Conservation (phyloP, 2,888 invertebrate genomes). For the Eulithis testata region DNA sequence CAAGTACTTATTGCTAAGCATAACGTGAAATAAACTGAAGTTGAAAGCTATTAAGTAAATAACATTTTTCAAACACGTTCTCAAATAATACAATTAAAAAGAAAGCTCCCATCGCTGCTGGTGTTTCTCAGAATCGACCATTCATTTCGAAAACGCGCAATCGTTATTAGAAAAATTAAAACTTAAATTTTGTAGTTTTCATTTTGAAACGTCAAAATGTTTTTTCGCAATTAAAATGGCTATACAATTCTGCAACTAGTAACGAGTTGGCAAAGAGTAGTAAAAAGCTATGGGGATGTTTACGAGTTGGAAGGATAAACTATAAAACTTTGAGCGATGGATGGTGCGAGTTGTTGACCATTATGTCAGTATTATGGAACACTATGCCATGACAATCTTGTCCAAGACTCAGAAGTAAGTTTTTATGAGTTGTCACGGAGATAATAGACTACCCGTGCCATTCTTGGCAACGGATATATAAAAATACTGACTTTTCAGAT, state of each 20-base stretch:
- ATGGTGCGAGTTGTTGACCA: neutral
- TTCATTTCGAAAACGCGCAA: neutral
- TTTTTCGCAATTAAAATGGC: conserved; percentile 2
- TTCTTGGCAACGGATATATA: no score
- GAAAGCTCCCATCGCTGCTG: neutral
- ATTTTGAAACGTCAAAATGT: neutral
- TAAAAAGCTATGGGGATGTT: neutral
- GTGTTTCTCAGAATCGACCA: neutral
- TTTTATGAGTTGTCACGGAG: no score
- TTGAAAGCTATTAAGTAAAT: neutral
- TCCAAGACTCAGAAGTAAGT: no score
- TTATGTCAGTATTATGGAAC: neutral
- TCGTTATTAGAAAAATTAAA: neutral
- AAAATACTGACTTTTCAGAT: no score
- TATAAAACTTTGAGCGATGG: neutral
- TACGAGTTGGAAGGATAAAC: neutral
- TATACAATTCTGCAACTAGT: neutral
- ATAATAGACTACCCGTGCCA: no score
- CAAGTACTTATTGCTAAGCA: no score
- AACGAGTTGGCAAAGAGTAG: neutral
- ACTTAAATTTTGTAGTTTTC: neutral
- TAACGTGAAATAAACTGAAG: neutral
- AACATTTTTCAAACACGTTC: conserved; percentile 1
- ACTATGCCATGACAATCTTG: no score
- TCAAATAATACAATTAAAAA: neutral